Base-by-base conservation (phyloP, 2,888 invertebrate genomes). In the Portevinia maculata region DNA sequence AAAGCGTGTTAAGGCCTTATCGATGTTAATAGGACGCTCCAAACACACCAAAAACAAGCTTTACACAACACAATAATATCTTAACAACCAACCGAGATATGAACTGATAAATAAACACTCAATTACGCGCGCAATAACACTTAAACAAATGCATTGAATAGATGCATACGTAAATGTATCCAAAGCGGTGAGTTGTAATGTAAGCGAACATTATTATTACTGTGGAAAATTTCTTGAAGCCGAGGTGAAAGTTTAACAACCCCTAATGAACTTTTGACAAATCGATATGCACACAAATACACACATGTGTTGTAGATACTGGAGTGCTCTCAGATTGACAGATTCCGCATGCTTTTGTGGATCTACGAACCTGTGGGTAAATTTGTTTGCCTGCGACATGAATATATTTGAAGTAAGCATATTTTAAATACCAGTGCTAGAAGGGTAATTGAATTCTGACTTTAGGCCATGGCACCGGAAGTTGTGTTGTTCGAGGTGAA, bases 221-320 rank as follows among this genome's bases (percentile, higher is more conserved):
- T 64, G 64, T 65, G 52, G 65, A 71, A 62, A 46, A 75, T 55
- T 65, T 73, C 46, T 48, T 21, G 46, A 73, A 55, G 73, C 21
- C 21, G 79, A 81, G 81, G 81, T 81, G 81, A 81, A 81, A 81
- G 81, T 76, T 75, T 81, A 81, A 81, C 75, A 75, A 81, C 75
- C 81, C 75, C 70, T 65, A 75, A 60, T 81, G 81, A 81, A 81
- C 81, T 81, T 81, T 81, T 71, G 75, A 75, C 79, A 70, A 81
- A 81, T 81, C 62, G 70, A 52, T 64, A 57, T 46, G 50, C 55
- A 69, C 19, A 55, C 24, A 50, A 24, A 24, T n/a, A n/a, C 24
- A 24, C 24, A 3, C 3, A 24, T 24, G 24, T 24, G 24, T 24
- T 24, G 24, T 3, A 46, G 9, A 28, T 13, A 57, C 13, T 41